Evolutionary conservation across 2,113 vertebrate genomes (phyloP).

Genomic region (Barnardius zonarius): DNA sequence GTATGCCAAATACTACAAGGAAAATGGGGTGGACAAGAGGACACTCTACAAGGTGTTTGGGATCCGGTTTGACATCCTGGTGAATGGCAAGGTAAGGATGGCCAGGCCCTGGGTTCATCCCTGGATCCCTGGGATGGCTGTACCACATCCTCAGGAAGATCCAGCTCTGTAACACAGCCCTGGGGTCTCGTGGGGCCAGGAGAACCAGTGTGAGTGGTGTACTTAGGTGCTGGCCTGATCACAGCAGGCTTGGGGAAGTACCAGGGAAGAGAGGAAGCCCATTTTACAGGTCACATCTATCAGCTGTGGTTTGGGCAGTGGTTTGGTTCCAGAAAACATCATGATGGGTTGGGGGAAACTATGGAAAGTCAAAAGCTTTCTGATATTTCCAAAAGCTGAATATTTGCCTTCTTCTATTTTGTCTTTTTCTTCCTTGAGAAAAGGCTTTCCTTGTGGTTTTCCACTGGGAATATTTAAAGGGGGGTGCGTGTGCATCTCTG

Average conservation of each 20-base stretch:
- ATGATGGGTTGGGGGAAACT: accelerated
- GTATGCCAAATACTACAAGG: slow-evolving; percentile 86
- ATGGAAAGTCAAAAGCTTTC: not conserved
- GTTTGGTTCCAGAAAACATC: not conserved
- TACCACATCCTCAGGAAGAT: not conserved
- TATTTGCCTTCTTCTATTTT: not conserved
- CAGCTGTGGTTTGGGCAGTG: not conserved
- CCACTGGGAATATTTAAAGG: not conserved
- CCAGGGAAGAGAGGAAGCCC: not conserved
- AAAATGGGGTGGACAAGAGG: slow-evolving; percentile 73
- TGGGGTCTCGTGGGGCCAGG: not conserved
- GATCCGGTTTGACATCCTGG: slow-evolving; percentile 89
- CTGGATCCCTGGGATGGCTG: accelerated
- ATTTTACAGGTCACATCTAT: not conserved
- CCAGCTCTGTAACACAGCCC: not conserved
- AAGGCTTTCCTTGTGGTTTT: not conserved
- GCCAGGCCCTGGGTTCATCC: accelerated
- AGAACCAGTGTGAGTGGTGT: not conserved
- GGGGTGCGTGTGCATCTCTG: not conserved
- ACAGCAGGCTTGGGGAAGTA: not conserved
- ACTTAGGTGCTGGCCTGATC: accelerated
- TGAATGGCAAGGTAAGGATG: slow-evolving; percentile 84
- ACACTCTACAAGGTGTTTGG: slow-evolving; percentile 94
- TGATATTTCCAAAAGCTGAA: not conserved
- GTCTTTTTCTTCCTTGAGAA: not conserved